Percentiles rank a stretch among this genome's conserved stretches.
These are phyloP conservation scores for Gasterosteus nipponicus DNA, from an alignment of 2,113 vertebrate species.

Conservation along the genomic window DNA sequence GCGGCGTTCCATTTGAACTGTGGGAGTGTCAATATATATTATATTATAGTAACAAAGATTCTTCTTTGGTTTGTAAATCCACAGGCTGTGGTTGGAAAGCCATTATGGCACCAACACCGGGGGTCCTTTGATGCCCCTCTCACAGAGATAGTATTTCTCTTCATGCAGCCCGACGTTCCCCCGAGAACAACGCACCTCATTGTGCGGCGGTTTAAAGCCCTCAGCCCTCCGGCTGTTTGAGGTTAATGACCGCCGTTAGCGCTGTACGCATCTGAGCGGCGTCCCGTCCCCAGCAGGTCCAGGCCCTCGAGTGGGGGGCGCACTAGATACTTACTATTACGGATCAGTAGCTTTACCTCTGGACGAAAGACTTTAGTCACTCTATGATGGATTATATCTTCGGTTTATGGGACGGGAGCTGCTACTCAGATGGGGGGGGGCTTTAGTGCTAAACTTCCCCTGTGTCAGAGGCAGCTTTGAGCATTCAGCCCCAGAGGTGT, in stretches of 20 bases:
- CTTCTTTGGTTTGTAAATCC: neutral
- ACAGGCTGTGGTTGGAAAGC: neutral
- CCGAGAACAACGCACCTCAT: conserved; percentile 70
- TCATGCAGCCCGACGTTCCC: conserved; percentile 58
- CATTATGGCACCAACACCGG: conserved; percentile 11
- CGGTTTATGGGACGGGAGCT: conserved; percentile 14
- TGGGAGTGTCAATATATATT: neutral
- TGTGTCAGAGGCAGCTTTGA: conserved; percentile 12
- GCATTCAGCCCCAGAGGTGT: conserved; percentile 30
- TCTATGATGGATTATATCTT: neutral
- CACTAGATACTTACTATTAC: conserved; percentile 11
- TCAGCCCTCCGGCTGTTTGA: conserved; percentile 60
- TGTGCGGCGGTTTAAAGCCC: conserved; percentile 70
- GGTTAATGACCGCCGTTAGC: conserved; percentile 72
- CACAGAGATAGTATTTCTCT: conserved; percentile 72
- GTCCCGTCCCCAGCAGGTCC: conserved; percentile 33
- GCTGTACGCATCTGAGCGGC: conserved; percentile 57
- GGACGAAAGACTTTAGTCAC: neutral
- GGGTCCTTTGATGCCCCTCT: conserved; percentile 65
- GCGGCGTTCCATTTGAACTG: neutral
- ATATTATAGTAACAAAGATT: neutral
- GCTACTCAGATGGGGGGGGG: neutral
- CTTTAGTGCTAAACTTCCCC: conserved; percentile 36
- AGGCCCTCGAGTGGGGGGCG: conserved; percentile 36
- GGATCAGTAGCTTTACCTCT: neutral